Conservation (phyloP, 2,113 vertebrate species). For the Pipa parva region DNA sequence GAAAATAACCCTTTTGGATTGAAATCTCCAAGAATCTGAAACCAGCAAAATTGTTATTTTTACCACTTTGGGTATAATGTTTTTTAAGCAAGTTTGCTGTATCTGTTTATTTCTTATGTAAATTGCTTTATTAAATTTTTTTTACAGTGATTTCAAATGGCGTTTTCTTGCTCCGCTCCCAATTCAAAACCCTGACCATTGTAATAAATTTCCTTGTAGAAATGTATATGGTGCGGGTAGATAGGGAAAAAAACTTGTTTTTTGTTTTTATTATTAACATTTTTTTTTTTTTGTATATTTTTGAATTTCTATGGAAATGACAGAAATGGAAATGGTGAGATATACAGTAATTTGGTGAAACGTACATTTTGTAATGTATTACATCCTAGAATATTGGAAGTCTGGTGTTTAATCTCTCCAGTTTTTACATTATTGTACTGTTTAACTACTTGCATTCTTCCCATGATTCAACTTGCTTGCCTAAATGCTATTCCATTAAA, state of each 20-base stretch:
- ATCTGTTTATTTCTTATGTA: slow-evolving; percentile 54
- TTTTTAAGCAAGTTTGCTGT: slow-evolving; percentile 55
- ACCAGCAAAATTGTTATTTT: slow-evolving; percentile 66
- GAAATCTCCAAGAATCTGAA: slow-evolving; percentile 60
- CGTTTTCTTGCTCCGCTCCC: slow-evolving; percentile 43
- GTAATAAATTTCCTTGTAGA: not conserved
- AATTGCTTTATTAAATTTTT: slow-evolving; percentile 54
- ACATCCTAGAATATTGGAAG: not conserved
- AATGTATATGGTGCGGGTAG: not conserved
- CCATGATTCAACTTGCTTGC: not conserved
- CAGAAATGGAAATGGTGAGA: not conserved
- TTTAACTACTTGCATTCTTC: not conserved
- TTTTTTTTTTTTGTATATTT: not conserved
- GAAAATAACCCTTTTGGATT: slow-evolving; percentile 53
- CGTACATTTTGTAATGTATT: not conserved
- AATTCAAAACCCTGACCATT: not conserved
- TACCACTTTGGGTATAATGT: slow-evolving; percentile 45
- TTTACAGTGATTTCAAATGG: slow-evolving; percentile 59
- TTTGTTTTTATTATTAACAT: not conserved
- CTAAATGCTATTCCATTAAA: not conserved
- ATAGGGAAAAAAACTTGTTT: not conserved
- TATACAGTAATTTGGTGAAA: no score
- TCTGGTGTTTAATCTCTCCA: not conserved
- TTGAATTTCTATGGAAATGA: not conserved
- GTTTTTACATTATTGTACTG: not conserved